Conservation (phyloP, 2,113 vertebrate genomes). For the Aramus guarauna region DNA sequence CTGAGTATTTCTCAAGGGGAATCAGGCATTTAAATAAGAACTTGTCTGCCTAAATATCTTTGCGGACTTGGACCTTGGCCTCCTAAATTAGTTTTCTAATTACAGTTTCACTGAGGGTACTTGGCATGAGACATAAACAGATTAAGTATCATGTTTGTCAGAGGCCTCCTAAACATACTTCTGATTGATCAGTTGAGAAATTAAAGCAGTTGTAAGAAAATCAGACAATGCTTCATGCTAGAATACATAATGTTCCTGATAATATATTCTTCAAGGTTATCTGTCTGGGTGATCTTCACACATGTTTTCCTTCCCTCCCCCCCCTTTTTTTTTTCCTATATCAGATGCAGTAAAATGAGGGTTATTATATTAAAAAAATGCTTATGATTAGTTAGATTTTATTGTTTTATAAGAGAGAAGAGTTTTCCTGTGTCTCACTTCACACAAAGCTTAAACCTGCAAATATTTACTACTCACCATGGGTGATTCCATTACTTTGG, state of each 20-base stretch:
- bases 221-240: not conserved
- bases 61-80: not conserved
- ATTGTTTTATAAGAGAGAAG: not conserved
- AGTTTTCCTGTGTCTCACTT: not conserved
- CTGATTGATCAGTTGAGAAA: not conserved
- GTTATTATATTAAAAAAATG: not conserved
- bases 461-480: not conserved
- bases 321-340: rapidly evolving
- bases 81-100: slow-evolving; percentile 18
- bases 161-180: not conserved
- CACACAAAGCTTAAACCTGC: not conserved
- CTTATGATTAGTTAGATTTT: not conserved
- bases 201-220: not conserved
- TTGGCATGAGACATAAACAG: not conserved
- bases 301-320: not conserved
- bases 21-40: not conserved
- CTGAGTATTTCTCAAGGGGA: not conserved
- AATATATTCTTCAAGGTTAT: not conserved
- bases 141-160: not conserved
- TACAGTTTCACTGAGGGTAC: not conserved
- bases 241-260: not conserved
- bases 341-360: not conserved
- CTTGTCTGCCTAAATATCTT: not conserved
- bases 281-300: not conserved
- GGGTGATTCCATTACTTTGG: not conserved